Percentiles rank a stretch among this genome's conserved stretches.
Evolutionary conservation across 2,797 vertebrate genomes (phyloP).

Genomic region (Nothura maculosa): DNA sequence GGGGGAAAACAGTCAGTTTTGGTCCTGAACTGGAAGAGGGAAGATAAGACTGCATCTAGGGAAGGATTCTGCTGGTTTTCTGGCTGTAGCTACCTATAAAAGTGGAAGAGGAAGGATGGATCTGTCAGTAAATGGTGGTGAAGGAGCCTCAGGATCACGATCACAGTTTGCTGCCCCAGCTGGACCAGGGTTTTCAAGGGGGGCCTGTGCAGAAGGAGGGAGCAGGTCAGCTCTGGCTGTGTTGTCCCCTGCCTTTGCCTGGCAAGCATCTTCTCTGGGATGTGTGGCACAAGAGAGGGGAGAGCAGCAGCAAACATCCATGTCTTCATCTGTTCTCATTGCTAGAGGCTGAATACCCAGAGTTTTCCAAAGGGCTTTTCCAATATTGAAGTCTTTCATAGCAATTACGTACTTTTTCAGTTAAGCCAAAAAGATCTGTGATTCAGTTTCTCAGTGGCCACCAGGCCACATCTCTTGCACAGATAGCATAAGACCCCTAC

Average conservation of each 20-base stretch:
- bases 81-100: neutral
- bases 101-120: neutral
- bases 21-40: neutral
- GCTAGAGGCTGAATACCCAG: neutral
- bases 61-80: neutral
- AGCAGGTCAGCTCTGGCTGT: neutral
- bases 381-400: neutral
- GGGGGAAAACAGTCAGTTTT: neutral
- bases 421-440: neutral
- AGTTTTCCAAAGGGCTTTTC: neutral
- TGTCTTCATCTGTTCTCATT: neutral
- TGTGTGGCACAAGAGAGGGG: neutral
- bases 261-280: neutral
- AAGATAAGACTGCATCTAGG: neutral
- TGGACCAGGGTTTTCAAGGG: neutral
- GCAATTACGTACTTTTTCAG: neutral
- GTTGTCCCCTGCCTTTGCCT: neutral
- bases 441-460: neutral
- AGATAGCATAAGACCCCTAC: neutral
- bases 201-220: neutral
- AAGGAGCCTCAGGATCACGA: neutral
- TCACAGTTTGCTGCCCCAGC: neutral
- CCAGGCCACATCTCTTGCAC: neutral
- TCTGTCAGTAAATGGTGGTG: neutral
- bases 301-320: neutral